Conservation (phyloP, 2,797 vertebrate genomes). For the Eulemur albifrons region DNA sequence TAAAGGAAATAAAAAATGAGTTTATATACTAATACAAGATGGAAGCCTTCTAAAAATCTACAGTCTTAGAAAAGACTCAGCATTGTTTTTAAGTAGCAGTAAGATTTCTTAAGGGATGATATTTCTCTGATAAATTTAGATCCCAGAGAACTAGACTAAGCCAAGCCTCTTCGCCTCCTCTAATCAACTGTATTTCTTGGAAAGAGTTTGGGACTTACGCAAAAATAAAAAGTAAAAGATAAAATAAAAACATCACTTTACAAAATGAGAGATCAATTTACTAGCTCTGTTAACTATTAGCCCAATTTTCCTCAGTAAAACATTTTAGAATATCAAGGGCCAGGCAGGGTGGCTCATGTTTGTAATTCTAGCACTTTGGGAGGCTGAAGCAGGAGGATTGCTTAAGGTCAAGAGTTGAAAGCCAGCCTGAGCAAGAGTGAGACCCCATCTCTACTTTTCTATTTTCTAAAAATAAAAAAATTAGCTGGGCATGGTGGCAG, state of each 20-base stretch:
- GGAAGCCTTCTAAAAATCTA: neutral
- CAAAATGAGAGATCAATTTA: conserved; percentile 27
- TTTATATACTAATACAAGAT: neutral
- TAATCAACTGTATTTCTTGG: neutral
- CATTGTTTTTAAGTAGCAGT: conserved; percentile 2
- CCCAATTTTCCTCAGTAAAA: conserved; percentile 10
- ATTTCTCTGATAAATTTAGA: conserved; percentile 54
- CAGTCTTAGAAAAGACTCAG: neutral
- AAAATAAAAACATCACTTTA: conserved; percentile 46
- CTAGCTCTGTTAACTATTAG: conserved; percentile 11
- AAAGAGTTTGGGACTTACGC: neutral
- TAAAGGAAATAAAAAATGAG: conserved; percentile 46
- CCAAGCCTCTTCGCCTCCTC: neutral
- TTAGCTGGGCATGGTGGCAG: neutral
- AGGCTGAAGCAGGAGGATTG: neutral
- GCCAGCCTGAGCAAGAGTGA: neutral
- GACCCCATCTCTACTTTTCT: too few relatives aligned
- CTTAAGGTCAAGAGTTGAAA: neutral
- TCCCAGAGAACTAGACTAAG: conserved; percentile 20
- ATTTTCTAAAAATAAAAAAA: neutral
- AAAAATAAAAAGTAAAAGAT: conserved; percentile 25
- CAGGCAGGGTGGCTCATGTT: neutral
- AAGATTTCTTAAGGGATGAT: neutral
- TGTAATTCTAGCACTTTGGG: too few relatives aligned
- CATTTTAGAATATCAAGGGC: neutral